Evolutionary conservation across 2,113 vertebrate genomes (phyloP).

Genomic region (Mus pahari): DNA sequence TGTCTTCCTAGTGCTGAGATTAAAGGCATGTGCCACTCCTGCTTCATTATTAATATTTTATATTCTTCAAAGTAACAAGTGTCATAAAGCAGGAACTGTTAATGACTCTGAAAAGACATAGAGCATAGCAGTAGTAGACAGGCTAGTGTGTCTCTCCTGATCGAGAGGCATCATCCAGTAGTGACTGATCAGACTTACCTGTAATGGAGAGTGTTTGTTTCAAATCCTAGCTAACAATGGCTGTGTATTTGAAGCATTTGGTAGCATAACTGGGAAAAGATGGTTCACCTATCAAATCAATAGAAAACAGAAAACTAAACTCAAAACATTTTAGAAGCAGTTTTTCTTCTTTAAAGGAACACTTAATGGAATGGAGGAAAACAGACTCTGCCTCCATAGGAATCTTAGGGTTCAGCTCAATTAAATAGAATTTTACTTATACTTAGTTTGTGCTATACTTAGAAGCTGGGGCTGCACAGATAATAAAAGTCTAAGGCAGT

Average conservation of each 20-base stretch:
- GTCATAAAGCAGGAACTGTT: background rate
- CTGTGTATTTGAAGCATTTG: constrained; percentile 19
- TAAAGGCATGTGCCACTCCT: background rate
- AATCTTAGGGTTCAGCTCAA: background rate
- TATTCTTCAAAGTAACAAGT: background rate
- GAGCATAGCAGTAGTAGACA: background rate
- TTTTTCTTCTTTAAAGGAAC: background rate
- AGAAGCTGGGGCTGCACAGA: background rate
- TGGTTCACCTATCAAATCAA: constrained; percentile 14
- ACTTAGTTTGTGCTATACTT: background rate
- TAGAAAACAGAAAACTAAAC: background rate
- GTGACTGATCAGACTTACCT: constrained; percentile 1
- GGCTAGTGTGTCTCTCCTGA: background rate
- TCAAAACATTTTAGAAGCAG: background rate
- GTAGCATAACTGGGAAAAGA: background rate
- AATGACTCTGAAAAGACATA: background rate
- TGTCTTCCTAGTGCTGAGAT: background rate
- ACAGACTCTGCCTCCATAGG: background rate
- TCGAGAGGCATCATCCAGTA: background rate
- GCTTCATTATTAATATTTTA: background rate
- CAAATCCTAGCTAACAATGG: background rate
- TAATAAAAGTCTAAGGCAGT: background rate
- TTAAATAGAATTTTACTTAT: constrained; percentile 1
- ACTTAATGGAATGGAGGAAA: constrained; percentile 11
- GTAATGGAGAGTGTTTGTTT: constrained; percentile 14